Percentiles rank a stretch among this genome's conserved stretches.
Evolutionary conservation across 2,888 invertebrate species (phyloP).

Genomic region (Melikaiella ostensackeni): DNA sequence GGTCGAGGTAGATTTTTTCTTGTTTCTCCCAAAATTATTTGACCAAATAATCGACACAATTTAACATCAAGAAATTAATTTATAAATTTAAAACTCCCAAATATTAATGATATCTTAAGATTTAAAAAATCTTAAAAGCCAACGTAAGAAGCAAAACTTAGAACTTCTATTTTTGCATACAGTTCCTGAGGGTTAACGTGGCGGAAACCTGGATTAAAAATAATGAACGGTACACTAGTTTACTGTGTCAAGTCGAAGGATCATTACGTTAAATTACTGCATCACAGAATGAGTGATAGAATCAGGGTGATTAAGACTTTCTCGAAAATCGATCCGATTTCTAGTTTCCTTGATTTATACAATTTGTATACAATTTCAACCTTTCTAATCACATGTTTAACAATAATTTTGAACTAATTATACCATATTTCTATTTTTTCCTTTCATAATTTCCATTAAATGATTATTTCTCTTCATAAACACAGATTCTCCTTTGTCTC

Average conservation of each 20-base stretch:
- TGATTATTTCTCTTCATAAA: too few species aligned
- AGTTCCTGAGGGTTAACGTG: background rate
- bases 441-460: too few species aligned
- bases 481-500: too few species aligned
- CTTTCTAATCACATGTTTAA: slow-evolving; percentile 22
- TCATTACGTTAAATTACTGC: slow-evolving; percentile 35
- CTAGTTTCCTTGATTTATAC: slow-evolving; percentile 26
- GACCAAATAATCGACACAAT: too few species aligned
- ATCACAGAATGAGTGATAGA: slow-evolving; percentile 28
- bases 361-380: slow-evolving; percentile 42
- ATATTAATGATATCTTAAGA: background rate
- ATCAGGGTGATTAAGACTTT: slow-evolving; percentile 35
- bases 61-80: too few species aligned
- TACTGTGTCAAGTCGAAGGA: slow-evolving; percentile 30
- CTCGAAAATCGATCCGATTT: slow-evolving; percentile 32
- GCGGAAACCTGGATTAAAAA: slow-evolving; percentile 27
- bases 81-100: too few species aligned
- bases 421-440: background rate
- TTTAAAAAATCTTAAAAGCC: background rate
- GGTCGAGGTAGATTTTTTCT: too few species aligned
- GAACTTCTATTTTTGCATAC: background rate
- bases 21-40: too few species aligned
- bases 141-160: background rate
- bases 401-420: background rate
- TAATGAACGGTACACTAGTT: slow-evolving; percentile 33